phyloP scores from a whole-genome alignment of 2,797 vertebrate genomes.

The Enteromius fasciolatus region DNA sequence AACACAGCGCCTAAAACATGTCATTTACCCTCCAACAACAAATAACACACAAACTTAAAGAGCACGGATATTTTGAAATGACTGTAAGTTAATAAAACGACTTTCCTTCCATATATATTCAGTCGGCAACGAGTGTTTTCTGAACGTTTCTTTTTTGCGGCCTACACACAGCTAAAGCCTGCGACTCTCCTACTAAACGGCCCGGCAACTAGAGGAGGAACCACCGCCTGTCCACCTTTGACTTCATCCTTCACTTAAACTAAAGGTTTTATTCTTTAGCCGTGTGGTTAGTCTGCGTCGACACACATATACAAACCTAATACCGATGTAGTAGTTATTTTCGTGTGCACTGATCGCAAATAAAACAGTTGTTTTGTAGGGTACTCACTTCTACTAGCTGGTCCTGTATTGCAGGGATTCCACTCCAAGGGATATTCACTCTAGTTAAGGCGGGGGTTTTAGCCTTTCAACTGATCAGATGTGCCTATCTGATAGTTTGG shows the following conservation, averaged over 20 bases:
- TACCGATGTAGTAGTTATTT: background rate
- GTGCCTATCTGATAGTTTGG: conserved; percentile 65
- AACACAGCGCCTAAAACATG: conserved; percentile 35
- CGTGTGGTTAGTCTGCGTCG: background rate
- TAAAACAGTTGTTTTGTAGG: conserved; percentile 53
- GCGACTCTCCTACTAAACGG: conserved; percentile 58
- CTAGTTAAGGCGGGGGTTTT: conserved; percentile 79
- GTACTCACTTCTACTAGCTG: conserved; percentile 82
- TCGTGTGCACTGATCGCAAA: background rate
- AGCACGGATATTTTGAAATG: background rate
- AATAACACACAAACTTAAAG: background rate
- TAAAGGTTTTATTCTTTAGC: conserved; percentile 11
- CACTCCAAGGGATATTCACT: conserved; percentile 78
- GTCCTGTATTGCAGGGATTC: conserved; percentile 79
- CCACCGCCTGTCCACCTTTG: conserved; percentile 51
- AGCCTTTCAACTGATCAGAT: conserved; percentile 74
- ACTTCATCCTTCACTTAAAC: conserved; percentile 47
- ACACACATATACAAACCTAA: conserved; percentile 4
- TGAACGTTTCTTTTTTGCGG: conserved; percentile 62
- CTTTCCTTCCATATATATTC: background rate
- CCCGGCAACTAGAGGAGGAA: conserved; percentile 59
- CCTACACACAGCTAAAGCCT: conserved; percentile 72
- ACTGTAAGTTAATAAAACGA: background rate
- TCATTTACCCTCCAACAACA: background rate
- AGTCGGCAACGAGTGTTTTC: background rate